phyloP scores from a whole-genome alignment of 2,113 vertebrate species.

The Salvator merianae region DNA sequence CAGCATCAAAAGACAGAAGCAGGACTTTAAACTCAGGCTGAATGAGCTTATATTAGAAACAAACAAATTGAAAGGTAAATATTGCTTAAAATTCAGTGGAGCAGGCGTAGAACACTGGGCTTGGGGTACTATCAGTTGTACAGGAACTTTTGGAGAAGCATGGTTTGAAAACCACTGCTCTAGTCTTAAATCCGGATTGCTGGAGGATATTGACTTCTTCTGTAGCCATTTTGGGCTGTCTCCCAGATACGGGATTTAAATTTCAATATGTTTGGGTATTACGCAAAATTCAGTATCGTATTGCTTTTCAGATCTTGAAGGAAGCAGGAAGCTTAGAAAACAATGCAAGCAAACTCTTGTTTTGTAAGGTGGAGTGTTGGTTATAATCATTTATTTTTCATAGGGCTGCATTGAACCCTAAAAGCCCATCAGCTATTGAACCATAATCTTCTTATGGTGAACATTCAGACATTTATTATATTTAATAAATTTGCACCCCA shows the following conservation, averaged over 20 bases:
- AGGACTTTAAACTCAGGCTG: conserved; percentile 75
- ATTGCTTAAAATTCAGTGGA: background rate
- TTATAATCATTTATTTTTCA: background rate
- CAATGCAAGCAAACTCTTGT: no score
- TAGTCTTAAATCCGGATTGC: background rate
- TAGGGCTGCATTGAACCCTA: background rate
- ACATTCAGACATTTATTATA: background rate
- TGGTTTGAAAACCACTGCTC: no score
- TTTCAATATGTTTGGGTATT: background rate
- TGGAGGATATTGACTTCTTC: background rate
- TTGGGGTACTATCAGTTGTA: no score
- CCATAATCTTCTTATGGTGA: background rate
- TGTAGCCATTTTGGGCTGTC: background rate
- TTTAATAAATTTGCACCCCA: background rate
- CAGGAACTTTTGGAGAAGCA: no score
- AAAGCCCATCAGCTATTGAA: background rate
- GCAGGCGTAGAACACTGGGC: no score
- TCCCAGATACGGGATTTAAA: background rate
- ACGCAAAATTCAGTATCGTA: background rate
- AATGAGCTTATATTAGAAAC: conserved; percentile 72
- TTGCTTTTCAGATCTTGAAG: background rate
- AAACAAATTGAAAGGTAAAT: conserved; percentile 80
- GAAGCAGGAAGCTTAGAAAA: background rate
- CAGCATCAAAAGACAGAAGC: conserved; percentile 74
- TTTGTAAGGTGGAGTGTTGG: background rate